Evolutionary conservation across 2,113 vertebrate genomes (phyloP).

Genomic region (Macquaria ambigua): DNA sequence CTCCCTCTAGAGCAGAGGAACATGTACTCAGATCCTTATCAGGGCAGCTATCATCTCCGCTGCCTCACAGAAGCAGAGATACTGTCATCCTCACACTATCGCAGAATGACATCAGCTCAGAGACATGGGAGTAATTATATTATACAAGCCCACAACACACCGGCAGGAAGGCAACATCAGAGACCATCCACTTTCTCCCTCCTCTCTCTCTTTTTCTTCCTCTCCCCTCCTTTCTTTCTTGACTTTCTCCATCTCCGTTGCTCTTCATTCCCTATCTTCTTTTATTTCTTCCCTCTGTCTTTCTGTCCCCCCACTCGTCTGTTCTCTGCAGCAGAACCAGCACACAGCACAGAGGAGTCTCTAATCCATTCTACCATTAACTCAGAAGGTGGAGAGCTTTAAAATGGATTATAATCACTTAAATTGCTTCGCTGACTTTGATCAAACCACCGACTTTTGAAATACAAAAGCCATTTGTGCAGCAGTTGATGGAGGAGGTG

Average conservation of each 20-base stretch:
- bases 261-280: constrained; percentile 6
- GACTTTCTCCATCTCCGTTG: constrained; percentile 12
- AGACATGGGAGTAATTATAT: constrained; percentile 85
- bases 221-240: neutral
- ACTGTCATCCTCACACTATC: constrained; percentile 74
- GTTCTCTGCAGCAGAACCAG: constrained; percentile 28
- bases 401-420: constrained; percentile 79
- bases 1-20: constrained; percentile 81
- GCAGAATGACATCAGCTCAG: constrained; percentile 80
- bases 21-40: constrained; percentile 88
- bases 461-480: constrained; percentile 53
- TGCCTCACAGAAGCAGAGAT: constrained; percentile 80
- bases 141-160: constrained; percentile 82
- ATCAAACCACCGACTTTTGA: constrained; percentile 67
- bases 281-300: constrained; percentile 23
- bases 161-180: constrained; percentile 71
- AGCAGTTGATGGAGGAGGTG: constrained; percentile 36
- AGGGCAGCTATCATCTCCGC: constrained; percentile 81
- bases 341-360: constrained; percentile 38
- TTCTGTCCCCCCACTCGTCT: constrained; percentile 9
- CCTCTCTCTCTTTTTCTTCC: neutral
- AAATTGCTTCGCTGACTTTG: constrained; percentile 76
- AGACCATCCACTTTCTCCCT: constrained; percentile 30
- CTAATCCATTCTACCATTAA: constrained; percentile 74
- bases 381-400: constrained; percentile 74